phyloP scores from a whole-genome alignment of 2,113 vertebrate species.

The Crotalus tigris region DNA sequence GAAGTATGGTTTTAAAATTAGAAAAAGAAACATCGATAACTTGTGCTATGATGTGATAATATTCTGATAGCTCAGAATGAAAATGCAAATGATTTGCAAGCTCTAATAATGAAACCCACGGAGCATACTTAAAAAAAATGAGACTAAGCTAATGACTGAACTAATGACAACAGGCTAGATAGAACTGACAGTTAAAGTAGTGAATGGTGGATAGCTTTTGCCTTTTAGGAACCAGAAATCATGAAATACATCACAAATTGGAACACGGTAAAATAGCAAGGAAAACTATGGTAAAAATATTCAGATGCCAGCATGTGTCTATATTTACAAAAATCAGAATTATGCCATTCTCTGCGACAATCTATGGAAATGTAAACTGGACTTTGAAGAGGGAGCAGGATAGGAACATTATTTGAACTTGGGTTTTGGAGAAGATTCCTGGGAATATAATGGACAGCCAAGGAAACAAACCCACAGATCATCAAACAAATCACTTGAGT shows the following conservation, averaged over 20 bases:
- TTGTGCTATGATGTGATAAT: not conserved
- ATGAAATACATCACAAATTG: not conserved
- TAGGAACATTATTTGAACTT: too few species aligned
- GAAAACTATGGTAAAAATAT: not conserved
- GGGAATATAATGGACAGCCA: too few species aligned
- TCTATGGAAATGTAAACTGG: not conserved
- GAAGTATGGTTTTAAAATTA: not conserved
- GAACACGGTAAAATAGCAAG: not conserved
- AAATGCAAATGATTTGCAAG: not conserved
- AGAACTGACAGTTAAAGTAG: not conserved
- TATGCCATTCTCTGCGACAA: not conserved
- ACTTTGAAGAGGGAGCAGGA: not conserved
- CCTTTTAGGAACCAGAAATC: not conserved
- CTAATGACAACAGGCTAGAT: not conserved
- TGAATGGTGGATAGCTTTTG: not conserved
- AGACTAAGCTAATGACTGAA: not conserved
- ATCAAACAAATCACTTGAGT: too few species aligned
- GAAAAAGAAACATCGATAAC: not conserved
- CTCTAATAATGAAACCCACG: not conserved
- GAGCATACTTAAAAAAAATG: not conserved
- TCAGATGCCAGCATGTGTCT: not conserved
- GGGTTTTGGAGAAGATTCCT: too few species aligned
- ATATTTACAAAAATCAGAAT: not conserved
- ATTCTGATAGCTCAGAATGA: not conserved
- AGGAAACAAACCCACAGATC: too few species aligned